Evolutionary conservation across 2,113 vertebrate species (phyloP).

Genomic region (Fregata magnificens): DNA sequence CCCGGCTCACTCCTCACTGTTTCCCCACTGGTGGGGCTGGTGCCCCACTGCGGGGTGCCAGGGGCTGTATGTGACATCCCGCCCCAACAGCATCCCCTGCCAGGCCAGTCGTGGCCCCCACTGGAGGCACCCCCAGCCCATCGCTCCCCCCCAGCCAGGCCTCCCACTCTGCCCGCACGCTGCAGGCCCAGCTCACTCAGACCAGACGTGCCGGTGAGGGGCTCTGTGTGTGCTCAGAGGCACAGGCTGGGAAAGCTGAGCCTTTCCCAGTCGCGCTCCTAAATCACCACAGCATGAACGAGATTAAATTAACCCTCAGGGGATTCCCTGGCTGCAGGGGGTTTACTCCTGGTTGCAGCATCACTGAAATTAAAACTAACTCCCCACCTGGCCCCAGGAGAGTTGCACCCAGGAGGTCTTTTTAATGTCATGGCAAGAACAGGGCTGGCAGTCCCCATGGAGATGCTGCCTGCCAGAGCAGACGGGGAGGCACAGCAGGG

Average conservation of each 20-base stretch:
- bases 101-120: not conserved
- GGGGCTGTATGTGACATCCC: not conserved
- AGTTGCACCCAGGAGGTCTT: not conserved
- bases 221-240: not conserved
- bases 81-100: not conserved
- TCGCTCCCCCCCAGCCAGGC: not conserved
- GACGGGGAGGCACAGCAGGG: rapidly evolving
- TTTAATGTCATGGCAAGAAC: not conserved
- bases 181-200: not conserved
- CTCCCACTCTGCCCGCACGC: rapidly evolving
- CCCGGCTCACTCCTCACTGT: not conserved
- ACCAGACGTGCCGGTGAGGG: not conserved
- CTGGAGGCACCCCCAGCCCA: too few species aligned
- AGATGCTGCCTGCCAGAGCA: not conserved
- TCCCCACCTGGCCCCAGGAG: not conserved
- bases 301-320: not conserved
- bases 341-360: not conserved
- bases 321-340: not conserved
- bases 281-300: not conserved
- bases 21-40: not conserved
- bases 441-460: not conserved
- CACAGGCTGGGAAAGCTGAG: not conserved
- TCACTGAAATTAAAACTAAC: not conserved
- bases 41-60: not conserved
- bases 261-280: not conserved